Evolutionary conservation across 2,797 vertebrate genomes (phyloP), one percentile per base, ranked within the genome.

Genomic region (Syndactyla subalaris): DNA sequence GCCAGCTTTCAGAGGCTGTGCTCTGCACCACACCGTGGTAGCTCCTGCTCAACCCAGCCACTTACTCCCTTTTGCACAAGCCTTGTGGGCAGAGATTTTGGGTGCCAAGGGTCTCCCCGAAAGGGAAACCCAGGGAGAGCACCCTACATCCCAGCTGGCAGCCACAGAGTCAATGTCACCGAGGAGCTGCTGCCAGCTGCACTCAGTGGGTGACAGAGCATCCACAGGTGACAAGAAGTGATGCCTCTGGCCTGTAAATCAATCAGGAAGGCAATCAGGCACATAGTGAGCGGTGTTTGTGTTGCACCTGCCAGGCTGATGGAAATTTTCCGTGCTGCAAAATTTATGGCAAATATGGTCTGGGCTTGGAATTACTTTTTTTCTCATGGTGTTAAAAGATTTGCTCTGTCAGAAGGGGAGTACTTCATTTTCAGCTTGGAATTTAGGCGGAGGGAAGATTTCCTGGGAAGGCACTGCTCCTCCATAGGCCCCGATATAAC

Each of bases 381-480:
- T 18, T 38, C 39, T 6, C 9, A 10, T 0, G 0, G 10, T 0
- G 0, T 52, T 49, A 10, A 26, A 13, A 48, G 38, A 45, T 71
- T 66, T 62, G 32, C 38, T 57, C 17, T 54, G 52, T 66, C 10
- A 7, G 14, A 34, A 34, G 26, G 38, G 46, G 58, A 73, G 13
- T 2, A 15, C 17, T 83, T 86, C 3, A 23, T 84, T 91, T 80
- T 21, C 67, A 49, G 51, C 32, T 29, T 21, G 24, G n/a, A 12
- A 23, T 12, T 9, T 12, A 41, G 5, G 32, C 3, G 18, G 7
- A 8, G 11, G 66, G 26, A 30, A 41, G 46, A 34, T 38, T 68
- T 26, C 36, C 54, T 32, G 63, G 59, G 41, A 38, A 52, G 52
- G 9, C 10, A 1, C 21, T 14, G 45, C 41, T 59, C 32, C 29